Evolutionary conservation across 2,888 invertebrate genomes (phyloP).

Genomic region (Plutella xylostella): DNA sequence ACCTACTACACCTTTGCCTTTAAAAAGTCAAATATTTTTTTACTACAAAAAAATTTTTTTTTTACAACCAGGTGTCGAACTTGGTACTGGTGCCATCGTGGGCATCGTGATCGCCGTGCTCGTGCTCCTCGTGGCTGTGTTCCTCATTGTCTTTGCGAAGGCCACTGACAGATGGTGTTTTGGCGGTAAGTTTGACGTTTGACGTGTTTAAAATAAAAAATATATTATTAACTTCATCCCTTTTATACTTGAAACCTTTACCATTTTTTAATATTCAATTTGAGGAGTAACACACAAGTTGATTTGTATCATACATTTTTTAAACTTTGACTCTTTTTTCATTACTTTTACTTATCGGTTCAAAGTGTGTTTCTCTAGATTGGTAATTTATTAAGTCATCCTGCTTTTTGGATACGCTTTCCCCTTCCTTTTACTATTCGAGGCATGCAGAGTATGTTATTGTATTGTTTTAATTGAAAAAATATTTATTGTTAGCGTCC

Average conservation of each 20-base stretch:
- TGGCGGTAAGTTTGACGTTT: conserved; percentile 75
- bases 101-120: conserved; percentile 80
- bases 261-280: not conserved
- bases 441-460: conserved; percentile 31
- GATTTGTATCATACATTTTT: not conserved
- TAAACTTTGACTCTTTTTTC: not conserved
- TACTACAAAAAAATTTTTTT: too few relatives aligned
- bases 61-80: conserved; percentile 76
- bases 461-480: not conserved
- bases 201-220: not conserved
- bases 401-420: conserved; percentile 32
- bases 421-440: conserved; percentile 17
- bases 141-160: conserved; percentile 79
- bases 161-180: conserved; percentile 89
- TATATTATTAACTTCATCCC: not conserved
- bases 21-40: too few relatives aligned
- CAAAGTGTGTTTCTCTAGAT: conserved; percentile 17
- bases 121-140: conserved; percentile 72
- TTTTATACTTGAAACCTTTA: not conserved
- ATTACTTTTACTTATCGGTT: conserved; percentile 5
- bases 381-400: conserved; percentile 14
- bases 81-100: conserved; percentile 82
- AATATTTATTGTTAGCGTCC: conserved; percentile 30
- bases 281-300: not conserved
- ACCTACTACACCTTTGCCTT: too few relatives aligned